Base-by-base conservation (phyloP, 2,113 vertebrate species). In the Pluvianellus socialis region DNA sequence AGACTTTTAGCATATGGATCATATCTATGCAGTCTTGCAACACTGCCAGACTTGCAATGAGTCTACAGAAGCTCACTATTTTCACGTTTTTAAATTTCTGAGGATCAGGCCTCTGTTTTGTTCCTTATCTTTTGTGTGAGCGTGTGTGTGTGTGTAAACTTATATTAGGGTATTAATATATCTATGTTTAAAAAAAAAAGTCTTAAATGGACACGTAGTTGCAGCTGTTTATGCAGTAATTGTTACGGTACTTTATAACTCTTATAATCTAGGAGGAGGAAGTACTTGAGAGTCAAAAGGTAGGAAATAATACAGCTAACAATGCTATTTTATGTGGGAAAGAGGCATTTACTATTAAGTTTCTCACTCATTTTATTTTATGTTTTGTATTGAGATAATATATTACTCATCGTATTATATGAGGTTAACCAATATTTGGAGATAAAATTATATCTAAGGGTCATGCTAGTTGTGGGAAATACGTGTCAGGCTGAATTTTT, bases 271-370 rank as follows among this genome's bases (percentile, higher is more conserved):
- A 91, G 84, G 89, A 92, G 80, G 55, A 94, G 84, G 89, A 96
- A 96, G 71, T 93, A 92, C 95, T 97, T 86, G 45, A 91, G 62
- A 92, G 79, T 92, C 81, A 93, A 91, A 87, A 97, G 66, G 77
- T 82, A 71, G 91, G 79, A 95, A 96, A 90, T 95, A 93, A 62
- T 91, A 70, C 45, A 83, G 50, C 63, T 96, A 96, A 91, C 91
- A 95, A 75, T 94, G 44, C 38, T 40, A 12, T 42, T 79, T 95
- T 62, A 33, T 74, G 27, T 89, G 50, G 45, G 59, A 73, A 95
- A 91, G 42, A 79, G 50, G 79, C 3, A 59, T 88, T 84, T 92
- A 62, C 50, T 79, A 24, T 74, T 62, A 61, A 40, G 24, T 72
- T 95, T 95, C 66, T 95, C n/a, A 28, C 42, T 73, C 0, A 55